Conservation (phyloP, 2,113 vertebrate species). For the Thomomys bottae region DNA sequence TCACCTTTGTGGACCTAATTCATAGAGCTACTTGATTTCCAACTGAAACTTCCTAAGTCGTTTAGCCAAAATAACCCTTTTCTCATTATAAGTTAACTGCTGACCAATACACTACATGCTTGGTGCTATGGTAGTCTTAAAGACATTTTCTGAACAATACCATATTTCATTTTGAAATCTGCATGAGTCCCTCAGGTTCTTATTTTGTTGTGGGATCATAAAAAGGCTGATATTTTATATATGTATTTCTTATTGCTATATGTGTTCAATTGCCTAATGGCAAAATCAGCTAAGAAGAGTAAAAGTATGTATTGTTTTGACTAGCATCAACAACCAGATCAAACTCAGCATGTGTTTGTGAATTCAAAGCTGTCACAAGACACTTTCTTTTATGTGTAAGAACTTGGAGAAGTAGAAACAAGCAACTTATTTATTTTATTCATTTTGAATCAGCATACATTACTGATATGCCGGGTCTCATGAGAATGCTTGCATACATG, state of each 20-base stretch:
- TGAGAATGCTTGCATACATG: too few species aligned
- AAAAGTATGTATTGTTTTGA: slow-evolving; percentile 4
- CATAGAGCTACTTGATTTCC: background rate
- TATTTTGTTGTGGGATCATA: slow-evolving; percentile 32
- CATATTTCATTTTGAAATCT: background rate
- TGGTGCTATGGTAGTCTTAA: background rate
- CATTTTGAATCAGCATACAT: too few species aligned
- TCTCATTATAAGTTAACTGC: background rate
- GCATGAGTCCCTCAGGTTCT: background rate
- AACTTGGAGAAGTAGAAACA: background rate
- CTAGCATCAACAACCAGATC: background rate
- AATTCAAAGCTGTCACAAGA: background rate
- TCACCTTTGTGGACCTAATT: background rate
- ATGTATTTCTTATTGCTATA: background rate
- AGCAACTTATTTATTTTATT: background rate
- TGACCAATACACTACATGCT: background rate
- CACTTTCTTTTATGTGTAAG: background rate
- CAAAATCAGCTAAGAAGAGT: background rate
- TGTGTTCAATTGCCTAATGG: background rate
- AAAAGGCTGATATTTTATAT: slow-evolving; percentile 39
- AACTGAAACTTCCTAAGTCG: background rate
- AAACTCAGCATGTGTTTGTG: background rate
- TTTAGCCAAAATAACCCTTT: background rate
- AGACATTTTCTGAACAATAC: background rate
- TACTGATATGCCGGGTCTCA: too few species aligned